Base-by-base conservation (phyloP, 2,797 vertebrate genomes). In the Micromesistius poutassou region DNA sequence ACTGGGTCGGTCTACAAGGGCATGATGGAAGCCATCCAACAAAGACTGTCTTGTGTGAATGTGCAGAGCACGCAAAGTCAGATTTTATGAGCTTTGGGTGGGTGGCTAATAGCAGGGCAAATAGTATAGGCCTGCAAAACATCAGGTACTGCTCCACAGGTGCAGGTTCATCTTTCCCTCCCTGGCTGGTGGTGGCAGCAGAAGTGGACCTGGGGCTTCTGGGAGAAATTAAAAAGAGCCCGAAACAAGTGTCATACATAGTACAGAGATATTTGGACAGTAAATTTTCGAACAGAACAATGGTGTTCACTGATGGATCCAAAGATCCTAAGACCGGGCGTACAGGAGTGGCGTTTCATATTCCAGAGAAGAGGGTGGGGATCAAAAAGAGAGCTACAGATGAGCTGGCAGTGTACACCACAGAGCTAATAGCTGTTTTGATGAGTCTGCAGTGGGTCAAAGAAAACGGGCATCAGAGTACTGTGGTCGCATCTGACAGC, bases 51-150 rank as follows among this genome's bases (percentile, higher is more conserved):
- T 62, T 72, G 55, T 3, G 3, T 22, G 76, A 72, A 4, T 76
- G 76, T 13, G 31, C 30, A 30, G 30, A 50, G 33, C 19, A 72
- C 19, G 22, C 14, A 30, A 22, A 33, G 9, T 25, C 71, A 35
- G 35, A 62, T 25, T 5, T 62, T 3, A 13, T 5, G 12, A 74
- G 31, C 8, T 74, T 78, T 78, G 72, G 72, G 5, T 78, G 72
- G 72, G 13, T 78, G 7, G 46, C 50, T n/a, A 28, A 78, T 74
- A 72, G 35, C 8, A 78, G 42, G 6, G 72, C 77, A 62, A 35
- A 36, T n/a, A 73, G 19, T 19, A 38, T 73, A 35, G 71, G 71
- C 22, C 8, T 73, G 38, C 7, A 7, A 8, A 6, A 7, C 19
- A 66, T 66, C 14, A 3, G 7, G 7, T 36, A 36, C 35, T 36